Base-by-base conservation (phyloP, 2,888 invertebrate species). In the Drosophila nigricruria region DNA sequence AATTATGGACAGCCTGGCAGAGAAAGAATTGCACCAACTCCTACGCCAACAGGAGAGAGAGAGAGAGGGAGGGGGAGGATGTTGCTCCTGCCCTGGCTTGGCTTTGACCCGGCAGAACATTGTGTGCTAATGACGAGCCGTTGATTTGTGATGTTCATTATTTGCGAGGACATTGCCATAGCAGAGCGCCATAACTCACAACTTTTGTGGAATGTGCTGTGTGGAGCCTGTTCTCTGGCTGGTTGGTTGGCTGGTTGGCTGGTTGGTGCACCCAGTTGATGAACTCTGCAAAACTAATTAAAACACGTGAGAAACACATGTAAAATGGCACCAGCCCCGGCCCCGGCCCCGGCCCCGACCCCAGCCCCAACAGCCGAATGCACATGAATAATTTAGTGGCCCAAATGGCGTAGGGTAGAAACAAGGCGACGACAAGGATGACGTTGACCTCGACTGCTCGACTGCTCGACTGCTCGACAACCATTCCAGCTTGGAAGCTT, bases 61-160 rank as follows among this genome's bases (percentile, higher is more conserved):
- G 45, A 1, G 16, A 16, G 43, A 1, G 14, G 14, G 12, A 23
- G 20, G 0, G 23, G 1, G 12, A 5, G 18, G 18, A 18, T 42
- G 1, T n/a, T 3, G 36, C 36, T 16, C 36, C 38, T 20, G 14
- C 5, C 14, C n/a, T 2, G 16, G n/a, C 25, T 23, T 47, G 27
- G 45, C 50, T 60, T 74, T 69, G 57, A 69, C 50, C 75, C 49
- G 70, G 16, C 57, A 18, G 43, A 47, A 62, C 69, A 70, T 70
- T 83, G 79, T 81, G 81, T 78, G 81, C 70, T 85, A 89, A 85
- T 85, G 84, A 87, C 89, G 73, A 89, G 60, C 85, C 69, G 88
- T 88, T 89, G 85, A 85, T 85, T 85, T 85, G 85, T 85, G 85
- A 73, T 77, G 77, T 89, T 85, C 85, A 85, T 89, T 85, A 85